Base-by-base conservation (phyloP, 2,797 vertebrate species). In the Pipistrellus pygmaeus region DNA sequence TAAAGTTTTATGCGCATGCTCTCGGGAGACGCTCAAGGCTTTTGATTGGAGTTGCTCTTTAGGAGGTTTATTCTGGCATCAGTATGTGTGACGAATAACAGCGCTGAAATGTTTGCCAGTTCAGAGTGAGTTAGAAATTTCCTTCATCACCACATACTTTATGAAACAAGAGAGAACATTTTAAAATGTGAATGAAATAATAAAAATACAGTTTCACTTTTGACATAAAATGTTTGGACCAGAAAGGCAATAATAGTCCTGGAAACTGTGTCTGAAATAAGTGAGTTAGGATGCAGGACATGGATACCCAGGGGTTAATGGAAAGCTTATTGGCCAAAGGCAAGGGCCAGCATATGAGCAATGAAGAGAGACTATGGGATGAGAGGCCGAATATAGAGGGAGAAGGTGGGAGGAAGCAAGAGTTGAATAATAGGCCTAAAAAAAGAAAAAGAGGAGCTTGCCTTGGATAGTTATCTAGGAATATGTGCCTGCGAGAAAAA, bases 161-260 rank as follows among this genome's bases (percentile, higher is more conserved):
- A 60, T 88, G 30, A 23, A 77, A 23, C 35, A 72, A 77, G 38
- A 90, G 41, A 88, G 81, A 55, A 44, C 75, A 73, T 94, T 78
- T 73, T 11, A 55, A 85, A 92, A 48, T 85, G 73, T 85, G 51
- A 92, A 55, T 91, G 41, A 88, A 94, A 90, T 71, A 80, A 77
- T 81, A 72, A 66, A 83, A 84, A 32, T 84, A 76, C 51, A 80
- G 62, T 78, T 80, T 91, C 18, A 51, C 8, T 96, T 90, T 75
- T 80, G 60, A 82, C 9, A 46, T 66, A 41, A 88, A 95, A 83
- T 38, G 30, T 71, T 89, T 90, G 73, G 5, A 69, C 21, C 51
- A 57, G 69, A 86, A 69, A 85, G 32, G 21, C 51, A 75, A 2
- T 35, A 75, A 2, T 35, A 12, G n/a, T 17, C 9, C n/a, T 71